These are phyloP conservation scores for Condylostylus longicornis DNA, from an alignment of 1,140 invertebrate species.

Conservation along the genomic window DNA sequence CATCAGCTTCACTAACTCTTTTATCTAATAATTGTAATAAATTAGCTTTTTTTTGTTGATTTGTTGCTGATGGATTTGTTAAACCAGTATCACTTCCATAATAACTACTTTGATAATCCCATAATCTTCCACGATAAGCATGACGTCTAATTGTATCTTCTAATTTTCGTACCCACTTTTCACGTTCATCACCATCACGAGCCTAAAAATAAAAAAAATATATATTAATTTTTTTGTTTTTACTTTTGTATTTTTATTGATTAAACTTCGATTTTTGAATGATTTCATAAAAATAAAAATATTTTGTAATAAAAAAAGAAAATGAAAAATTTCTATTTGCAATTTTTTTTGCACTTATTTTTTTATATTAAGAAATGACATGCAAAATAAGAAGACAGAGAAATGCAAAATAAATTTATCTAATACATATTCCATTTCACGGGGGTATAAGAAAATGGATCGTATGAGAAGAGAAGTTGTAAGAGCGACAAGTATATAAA, in stretches of 20 bases:
- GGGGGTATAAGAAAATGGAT: no score
- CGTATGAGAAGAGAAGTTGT: no score
- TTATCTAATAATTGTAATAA: slow-evolving; percentile 54
- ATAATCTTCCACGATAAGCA: slow-evolving; percentile 41
- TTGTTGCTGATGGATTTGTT: slow-evolving; percentile 3
- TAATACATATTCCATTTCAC: no score
- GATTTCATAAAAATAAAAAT: neutral
- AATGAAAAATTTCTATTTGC: no score
- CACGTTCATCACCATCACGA: slow-evolving; percentile 80
- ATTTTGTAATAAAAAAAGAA: no score
- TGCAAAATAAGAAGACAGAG: no score
- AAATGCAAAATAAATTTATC: no score
- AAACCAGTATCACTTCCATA: slow-evolving; percentile 19
- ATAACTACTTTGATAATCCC: slow-evolving; percentile 27
- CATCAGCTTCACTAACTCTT: slow-evolving; percentile 86
- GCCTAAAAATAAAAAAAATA: slow-evolving; percentile 42
- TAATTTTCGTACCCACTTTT: slow-evolving; percentile 86
- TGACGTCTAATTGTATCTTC: slow-evolving; percentile 87
- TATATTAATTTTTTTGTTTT: neutral
- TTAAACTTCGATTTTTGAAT: neutral
- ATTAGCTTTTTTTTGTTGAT: slow-evolving; percentile 29
- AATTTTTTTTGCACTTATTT: no score
- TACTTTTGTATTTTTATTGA: neutral
- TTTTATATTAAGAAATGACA: no score
- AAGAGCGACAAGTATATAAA: no score